phyloP scores from a whole-genome alignment of 2,113 vertebrate genomes.

The Prunella himalayana region DNA sequence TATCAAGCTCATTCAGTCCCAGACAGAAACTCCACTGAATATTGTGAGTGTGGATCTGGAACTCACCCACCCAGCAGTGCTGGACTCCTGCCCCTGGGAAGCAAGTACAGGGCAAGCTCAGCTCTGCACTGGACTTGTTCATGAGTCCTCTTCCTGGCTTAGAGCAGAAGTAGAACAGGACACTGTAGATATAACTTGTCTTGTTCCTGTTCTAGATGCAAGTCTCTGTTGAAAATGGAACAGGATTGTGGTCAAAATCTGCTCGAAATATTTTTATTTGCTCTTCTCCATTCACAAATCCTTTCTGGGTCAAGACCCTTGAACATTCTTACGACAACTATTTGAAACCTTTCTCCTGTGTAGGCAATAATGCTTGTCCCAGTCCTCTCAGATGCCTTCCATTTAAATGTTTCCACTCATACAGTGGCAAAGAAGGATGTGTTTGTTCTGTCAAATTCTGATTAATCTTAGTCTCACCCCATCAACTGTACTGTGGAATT shows the following conservation, averaged over 20 bases:
- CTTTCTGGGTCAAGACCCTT: neutral
- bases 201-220: neutral
- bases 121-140: fast-evolving
- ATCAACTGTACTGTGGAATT: neutral
- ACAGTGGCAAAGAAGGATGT: neutral
- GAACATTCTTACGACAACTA: neutral
- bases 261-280: neutral
- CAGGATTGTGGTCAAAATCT: neutral
- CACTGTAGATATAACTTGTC: neutral
- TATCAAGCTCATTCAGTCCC: neutral
- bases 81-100: neutral
- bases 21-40: neutral
- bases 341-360: neutral
- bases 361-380: neutral
- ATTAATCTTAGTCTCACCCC: neutral
- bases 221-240: neutral
- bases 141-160: neutral
- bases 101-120: neutral
- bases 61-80: fast-evolving
- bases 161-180: neutral
- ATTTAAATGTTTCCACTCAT: neutral
- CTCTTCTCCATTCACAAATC: neutral
- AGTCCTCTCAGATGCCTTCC: neutral
- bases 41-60: neutral
- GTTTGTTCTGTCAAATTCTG: neutral